A percentile compares a stretch with the other conserved stretches of the same genome.
Conservation (phyloP, 1,140 invertebrate species). For the Subanguina moxae region DNA sequence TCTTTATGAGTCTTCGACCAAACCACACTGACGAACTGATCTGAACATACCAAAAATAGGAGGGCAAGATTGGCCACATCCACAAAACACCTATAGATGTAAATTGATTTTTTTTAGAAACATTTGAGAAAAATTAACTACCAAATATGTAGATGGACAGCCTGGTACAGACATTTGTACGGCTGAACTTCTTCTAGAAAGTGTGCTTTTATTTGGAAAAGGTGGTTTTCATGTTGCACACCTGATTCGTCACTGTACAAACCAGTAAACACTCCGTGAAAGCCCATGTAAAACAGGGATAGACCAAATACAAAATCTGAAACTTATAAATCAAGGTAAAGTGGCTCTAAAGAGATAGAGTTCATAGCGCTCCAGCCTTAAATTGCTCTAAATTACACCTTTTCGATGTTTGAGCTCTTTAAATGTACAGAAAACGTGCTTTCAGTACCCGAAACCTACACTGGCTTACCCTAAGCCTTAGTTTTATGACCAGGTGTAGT, state of each 20-base stretch:
- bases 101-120: not conserved
- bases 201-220: no score
- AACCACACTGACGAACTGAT: slow-evolving; percentile 36
- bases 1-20: slow-evolving; percentile 36
- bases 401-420: no score
- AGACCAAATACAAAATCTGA: slow-evolving; percentile 32
- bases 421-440: no score
- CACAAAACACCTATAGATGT: slow-evolving; percentile 13
- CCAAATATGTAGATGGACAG: slow-evolving; percentile 30
- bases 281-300: slow-evolving; percentile 33
- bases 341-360: no score
- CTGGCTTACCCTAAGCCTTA: no score
- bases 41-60: slow-evolving; percentile 25
- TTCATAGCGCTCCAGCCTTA: no score
- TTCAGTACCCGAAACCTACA: no score
- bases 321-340: no score
- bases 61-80: slow-evolving; percentile 19
- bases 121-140: not conserved
- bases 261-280: slow-evolving; percentile 26
- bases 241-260: slow-evolving; percentile 24
- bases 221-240: slow-evolving; percentile 8
- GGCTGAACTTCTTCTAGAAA: slow-evolving; percentile 10
- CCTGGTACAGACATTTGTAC: slow-evolving; percentile 22
- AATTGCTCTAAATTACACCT: no score
- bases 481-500: no score